Percentiles rank a stretch among this genome's conserved stretches.
phyloP scores from a whole-genome alignment of 2,888 invertebrate species.

The Xestoiulus laeticollis region DNA sequence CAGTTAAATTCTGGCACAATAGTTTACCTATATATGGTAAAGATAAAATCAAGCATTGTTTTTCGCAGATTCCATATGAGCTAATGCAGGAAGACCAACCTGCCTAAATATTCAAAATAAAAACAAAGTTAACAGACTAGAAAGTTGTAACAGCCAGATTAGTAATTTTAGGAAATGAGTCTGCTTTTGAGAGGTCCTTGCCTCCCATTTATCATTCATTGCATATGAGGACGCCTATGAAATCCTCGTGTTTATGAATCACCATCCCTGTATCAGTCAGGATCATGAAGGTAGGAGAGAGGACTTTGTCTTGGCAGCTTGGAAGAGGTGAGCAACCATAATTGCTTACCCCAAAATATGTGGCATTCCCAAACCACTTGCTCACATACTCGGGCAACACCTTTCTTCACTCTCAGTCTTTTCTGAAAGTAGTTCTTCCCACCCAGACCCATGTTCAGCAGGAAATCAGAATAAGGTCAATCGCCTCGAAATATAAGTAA shows the following conservation, averaged over 20 bases:
- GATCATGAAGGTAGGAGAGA: background rate
- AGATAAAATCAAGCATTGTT: background rate
- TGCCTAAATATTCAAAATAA: background rate
- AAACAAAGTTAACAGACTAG: background rate
- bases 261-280: conserved; percentile 3
- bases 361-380: conserved; percentile 29
- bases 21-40: background rate
- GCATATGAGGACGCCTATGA: background rate
- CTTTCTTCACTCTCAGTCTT: background rate
- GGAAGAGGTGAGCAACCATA: conserved; percentile 23
- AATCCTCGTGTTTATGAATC: conserved; percentile 22
- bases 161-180: conserved; percentile 37
- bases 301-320: background rate
- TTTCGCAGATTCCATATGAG: background rate
- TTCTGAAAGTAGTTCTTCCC: background rate
- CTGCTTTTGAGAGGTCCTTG: conserved; percentile 27
- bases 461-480: conserved; percentile 23
- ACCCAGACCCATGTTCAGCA: conserved; percentile 10
- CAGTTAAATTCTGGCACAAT: background rate
- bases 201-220: conserved; percentile 27
- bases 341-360: background rate
- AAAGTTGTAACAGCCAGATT: background rate
- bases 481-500: conserved; percentile 24
- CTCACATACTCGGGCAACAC: conserved; percentile 20
- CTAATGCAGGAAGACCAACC: background rate